Evolutionary conservation across 2,888 invertebrate species (phyloP), one percentile per base, ranked within the genome.

Genomic region (Empis livida): DNA sequence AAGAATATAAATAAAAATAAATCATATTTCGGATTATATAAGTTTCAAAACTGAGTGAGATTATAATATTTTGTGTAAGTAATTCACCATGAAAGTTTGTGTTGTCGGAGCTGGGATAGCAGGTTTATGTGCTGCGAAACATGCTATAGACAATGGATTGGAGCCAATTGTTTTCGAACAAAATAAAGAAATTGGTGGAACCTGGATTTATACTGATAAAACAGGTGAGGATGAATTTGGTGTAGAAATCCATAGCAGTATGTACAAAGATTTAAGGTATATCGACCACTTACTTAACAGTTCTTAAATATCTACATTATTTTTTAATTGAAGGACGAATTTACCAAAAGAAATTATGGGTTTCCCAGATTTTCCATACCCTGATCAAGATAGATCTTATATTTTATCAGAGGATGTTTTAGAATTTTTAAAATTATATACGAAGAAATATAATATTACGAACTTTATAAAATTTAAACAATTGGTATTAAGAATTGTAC

Each of bases 291-390:
- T n/a, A n/a, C n/a, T n/a, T n/a, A n/a, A n/a, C n/a, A n/a, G n/a
- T n/a, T 8, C 9, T 27, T 5, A 4, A 27, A 27, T 27, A 2
- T 27, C 23, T 27, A 8, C 9, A 6, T 27, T 27, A 2, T 6
- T 27, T 27, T 4, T 9, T 8, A 8, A 27, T 27, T 49, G 10
- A 31, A 94, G 93, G 61, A 92, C 93, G 0, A 94, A 94, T 70
- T 73, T 95, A 9, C 94, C 95, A 0, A 93, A 93, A 62, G 91
- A 95, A 71, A 80, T 90, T 5, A 95, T 95, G 94, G 87, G 85
- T 0, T 94, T 82, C 65, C 88, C 89, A 0, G 92, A 90, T 62
- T 90, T 83, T 67, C 82, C 84, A 0, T 82, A 91, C 53, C 79
- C 83, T 0, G 77, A 79, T 45, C 78, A 77, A 54, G 71, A 82